Evolutionary conservation across 2,797 vertebrate genomes (phyloP), one percentile per base, ranked within the genome.

Genomic region (Picus viridis): DNA sequence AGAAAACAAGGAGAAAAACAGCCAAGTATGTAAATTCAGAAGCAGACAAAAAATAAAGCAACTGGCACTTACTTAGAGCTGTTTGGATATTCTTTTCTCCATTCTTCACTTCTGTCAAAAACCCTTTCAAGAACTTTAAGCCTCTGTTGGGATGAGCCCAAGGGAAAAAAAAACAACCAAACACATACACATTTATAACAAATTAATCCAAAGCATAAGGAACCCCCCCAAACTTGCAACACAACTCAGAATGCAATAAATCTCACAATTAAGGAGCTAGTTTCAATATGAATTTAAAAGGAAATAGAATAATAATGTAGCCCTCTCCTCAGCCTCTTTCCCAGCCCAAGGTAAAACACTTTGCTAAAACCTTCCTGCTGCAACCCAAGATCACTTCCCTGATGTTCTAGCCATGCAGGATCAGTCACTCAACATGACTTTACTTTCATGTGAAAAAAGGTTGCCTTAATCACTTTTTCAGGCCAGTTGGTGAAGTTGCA

Each of bases 121-220:
- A 99, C 88, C 99, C 99, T 93, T 99, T 99, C 95, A 99, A 98
- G 98, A 99, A 99, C 96, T 99, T 99, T 59, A 99, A 98, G 88
- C 99, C 99, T 95, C 99, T 98, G 94, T 34, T 49, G 86, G 39
- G 56, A 85, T 27, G 19, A 90, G 75, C n/a, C 36, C 77, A 87
- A 3, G 5, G 93, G 90, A 36, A 88, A 69, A 83, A 90, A 77
- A 17, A 51, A 20, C 23, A 51, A 13, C 20, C 49, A 51, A 51
- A 51, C 49, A 51, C 23, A 87, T 82, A 39, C 29, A 72, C 6
- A 4, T 72, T 83, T 70, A 74, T 45, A 62, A 80, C 15, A 57
- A 89, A 84, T 70, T 54, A 88, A 57, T 12, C 10, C 22, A 5
- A 82, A 89, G 20, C 8, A 39, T 23, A 89, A 73, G 17, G 79